Conservation (phyloP, 2,888 invertebrate species). For the Megastigmus dorsalis region DNA sequence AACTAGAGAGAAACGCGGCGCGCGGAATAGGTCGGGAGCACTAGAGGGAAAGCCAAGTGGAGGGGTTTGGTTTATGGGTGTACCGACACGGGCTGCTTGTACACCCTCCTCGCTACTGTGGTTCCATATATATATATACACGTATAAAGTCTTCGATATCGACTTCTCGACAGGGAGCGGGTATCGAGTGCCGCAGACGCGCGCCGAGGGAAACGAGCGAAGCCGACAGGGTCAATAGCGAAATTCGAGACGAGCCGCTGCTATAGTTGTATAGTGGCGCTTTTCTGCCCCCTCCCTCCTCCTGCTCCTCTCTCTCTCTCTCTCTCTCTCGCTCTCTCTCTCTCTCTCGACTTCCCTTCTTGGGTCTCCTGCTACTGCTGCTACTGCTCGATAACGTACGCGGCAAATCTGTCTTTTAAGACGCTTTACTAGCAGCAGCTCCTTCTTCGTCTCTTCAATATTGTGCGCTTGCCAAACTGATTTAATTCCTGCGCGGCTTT, state of each 20-base stretch:
- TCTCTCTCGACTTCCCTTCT: background rate
- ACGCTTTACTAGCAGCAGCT: constrained; percentile 1
- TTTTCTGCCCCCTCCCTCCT: background rate
- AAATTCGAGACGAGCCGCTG: constrained; percentile 30
- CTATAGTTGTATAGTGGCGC: background rate
- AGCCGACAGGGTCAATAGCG: constrained; percentile 46
- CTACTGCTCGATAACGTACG: background rate
- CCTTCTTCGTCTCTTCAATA: too few relatives aligned
- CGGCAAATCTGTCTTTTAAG: constrained; percentile 41
- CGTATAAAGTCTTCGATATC: constrained; percentile 26
- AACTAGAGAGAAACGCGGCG: background rate
- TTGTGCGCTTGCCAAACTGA: too few relatives aligned
- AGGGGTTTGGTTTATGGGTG: constrained; percentile 63
- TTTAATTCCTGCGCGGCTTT: too few relatives aligned
- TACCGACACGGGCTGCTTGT: constrained; percentile 58
- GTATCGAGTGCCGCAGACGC: constrained; percentile 33
- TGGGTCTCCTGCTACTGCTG: too few relatives aligned
- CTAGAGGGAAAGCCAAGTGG: constrained; percentile 30
- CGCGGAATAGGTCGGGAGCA: background rate
- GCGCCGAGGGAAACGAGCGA: constrained; percentile 23
- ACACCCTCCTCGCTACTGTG: too few relatives aligned
- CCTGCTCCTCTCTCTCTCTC: background rate
- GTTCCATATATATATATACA: too few relatives aligned
- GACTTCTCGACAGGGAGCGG: constrained; percentile 24
- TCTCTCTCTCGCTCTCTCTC: background rate